Evolutionary conservation across 2,113 vertebrate species (phyloP).

Genomic region (Bostrychus sinensis): DNA sequence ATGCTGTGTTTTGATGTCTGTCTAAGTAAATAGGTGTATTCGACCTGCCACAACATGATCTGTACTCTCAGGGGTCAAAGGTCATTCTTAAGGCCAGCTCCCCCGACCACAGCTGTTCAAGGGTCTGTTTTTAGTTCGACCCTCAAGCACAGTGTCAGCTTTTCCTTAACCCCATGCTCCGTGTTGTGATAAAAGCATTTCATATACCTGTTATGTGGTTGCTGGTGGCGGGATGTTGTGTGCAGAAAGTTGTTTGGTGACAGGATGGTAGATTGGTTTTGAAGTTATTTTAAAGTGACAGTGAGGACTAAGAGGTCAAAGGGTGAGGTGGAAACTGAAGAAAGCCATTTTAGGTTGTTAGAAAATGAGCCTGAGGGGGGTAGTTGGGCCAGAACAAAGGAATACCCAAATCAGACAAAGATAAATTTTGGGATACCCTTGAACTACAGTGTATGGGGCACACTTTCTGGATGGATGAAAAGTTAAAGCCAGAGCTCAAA

Average conservation of each 20-base stretch:
- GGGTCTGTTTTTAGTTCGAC: constrained; percentile 31
- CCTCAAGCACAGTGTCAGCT: constrained; percentile 18
- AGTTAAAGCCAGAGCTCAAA: no score
- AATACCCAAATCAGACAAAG: no score
- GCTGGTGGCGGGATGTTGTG: not conserved
- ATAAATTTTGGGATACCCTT: no score
- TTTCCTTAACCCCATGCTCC: not conserved
- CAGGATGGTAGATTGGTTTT: constrained; percentile 17
- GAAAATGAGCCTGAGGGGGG: not conserved
- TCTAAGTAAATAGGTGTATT: not conserved
- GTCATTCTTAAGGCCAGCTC: constrained; percentile 7
- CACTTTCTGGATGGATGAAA: no score
- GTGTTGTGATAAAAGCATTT: constrained; percentile 5
- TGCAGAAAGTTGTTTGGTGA: not conserved
- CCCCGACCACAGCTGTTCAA: constrained; percentile 32
- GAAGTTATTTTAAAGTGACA: constrained; percentile 10
- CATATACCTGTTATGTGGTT: not conserved
- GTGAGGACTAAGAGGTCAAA: constrained; percentile 36
- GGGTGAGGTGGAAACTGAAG: constrained; percentile 9
- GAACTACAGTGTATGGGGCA: no score
- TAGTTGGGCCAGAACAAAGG: no score
- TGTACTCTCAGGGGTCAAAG: constrained; percentile 36
- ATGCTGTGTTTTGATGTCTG: not conserved
- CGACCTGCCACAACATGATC: constrained; percentile 46
- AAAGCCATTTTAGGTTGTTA: constrained; percentile 3